A percentile compares a stretch with the other conserved stretches of the same genome.
Evolutionary conservation across 2,113 vertebrate genomes (phyloP).

Genomic region (Eclectus roratus): DNA sequence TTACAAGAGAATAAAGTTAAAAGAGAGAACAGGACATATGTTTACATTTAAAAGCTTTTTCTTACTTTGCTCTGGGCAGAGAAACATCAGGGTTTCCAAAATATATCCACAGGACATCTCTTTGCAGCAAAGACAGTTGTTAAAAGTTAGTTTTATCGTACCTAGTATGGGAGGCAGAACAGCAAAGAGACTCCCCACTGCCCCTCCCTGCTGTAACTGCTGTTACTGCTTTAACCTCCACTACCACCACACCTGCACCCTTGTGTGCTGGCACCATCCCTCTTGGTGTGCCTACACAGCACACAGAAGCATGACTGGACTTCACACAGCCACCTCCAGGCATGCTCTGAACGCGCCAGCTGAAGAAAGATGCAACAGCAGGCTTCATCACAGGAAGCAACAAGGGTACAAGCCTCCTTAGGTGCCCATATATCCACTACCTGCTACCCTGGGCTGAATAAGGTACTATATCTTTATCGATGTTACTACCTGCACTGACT

Average conservation of each 20-base stretch:
- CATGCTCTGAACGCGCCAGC: not conserved
- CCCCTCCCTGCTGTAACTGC: not conserved
- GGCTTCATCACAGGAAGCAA: not conserved
- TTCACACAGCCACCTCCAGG: not conserved
- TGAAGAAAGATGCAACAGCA: not conserved
- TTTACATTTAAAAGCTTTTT: not conserved
- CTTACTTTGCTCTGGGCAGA: not conserved
- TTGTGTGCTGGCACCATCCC: not conserved
- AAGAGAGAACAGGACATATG: not conserved
- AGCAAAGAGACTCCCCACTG: not conserved
- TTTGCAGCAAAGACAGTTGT: not conserved
- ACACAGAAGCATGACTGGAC: fast-evolving
- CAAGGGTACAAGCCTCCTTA: not conserved
- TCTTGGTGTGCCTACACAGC: not conserved
- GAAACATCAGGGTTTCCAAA: not conserved
- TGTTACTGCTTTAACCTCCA: not conserved
- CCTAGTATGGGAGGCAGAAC: not conserved
- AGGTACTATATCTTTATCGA: not conserved
- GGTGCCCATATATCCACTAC: not conserved
- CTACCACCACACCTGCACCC: not conserved
- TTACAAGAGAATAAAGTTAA: not conserved
- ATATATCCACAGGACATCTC: not conserved
- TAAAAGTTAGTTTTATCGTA: not conserved
- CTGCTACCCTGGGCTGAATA: too few species aligned
- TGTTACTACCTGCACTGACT: not conserved